phyloP scores from a whole-genome alignment of 2,888 invertebrate species.

The Eupeodes luniger region DNA sequence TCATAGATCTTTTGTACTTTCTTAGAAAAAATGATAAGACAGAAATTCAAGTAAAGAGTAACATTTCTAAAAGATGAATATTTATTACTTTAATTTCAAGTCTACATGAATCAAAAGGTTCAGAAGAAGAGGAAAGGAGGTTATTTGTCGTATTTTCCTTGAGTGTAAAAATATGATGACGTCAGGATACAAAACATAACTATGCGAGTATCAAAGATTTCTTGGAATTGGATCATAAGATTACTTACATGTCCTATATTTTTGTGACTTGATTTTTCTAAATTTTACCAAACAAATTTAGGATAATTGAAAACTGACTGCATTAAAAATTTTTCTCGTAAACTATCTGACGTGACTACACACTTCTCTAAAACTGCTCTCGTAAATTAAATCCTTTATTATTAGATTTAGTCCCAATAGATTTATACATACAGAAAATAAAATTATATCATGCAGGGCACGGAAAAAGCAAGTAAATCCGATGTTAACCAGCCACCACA shows the following conservation, averaged over 20 bases:
- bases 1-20: no score
- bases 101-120: background rate
- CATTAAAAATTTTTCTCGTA: background rate
- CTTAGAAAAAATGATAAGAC: no score
- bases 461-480: background rate
- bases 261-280: no score
- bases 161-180: background rate
- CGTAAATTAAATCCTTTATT: background rate
- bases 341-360: background rate
- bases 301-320: background rate
- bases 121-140: background rate
- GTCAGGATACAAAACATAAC: no score
- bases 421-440: background rate
- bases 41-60: no score
- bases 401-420: background rate
- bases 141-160: background rate
- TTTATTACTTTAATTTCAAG: no score
- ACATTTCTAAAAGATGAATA: no score
- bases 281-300: no score
- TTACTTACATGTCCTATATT: no score
- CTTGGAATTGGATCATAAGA: background rate
- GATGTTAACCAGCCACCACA: conserved; percentile 31
- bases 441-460: background rate
- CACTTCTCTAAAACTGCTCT: background rate
- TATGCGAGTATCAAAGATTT: background rate